phyloP scores from a whole-genome alignment of 1,140 invertebrate genomes.

The Medauroidea extradentata region DNA sequence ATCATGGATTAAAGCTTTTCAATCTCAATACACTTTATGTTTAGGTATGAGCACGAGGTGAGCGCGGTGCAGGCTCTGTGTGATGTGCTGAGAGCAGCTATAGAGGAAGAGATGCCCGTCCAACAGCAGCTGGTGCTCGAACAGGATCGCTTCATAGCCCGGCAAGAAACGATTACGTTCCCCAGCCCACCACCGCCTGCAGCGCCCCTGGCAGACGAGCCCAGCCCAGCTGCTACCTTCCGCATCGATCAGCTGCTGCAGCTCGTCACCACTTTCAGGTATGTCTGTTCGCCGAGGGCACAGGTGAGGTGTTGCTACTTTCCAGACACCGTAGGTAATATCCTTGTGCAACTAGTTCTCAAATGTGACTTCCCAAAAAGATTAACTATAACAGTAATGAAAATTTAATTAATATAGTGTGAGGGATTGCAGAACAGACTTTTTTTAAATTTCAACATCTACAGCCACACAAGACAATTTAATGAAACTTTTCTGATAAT shows the following conservation, averaged over 20 bases:
- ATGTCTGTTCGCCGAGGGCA: too few species aligned
- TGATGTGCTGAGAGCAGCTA: constrained; percentile 49
- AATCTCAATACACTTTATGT: not conserved
- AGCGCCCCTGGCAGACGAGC: not conserved
- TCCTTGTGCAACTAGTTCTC: too few species aligned
- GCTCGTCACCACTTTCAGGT: not conserved
- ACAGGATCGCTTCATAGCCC: constrained; percentile 44
- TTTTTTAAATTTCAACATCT: too few species aligned
- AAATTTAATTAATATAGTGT: too few species aligned
- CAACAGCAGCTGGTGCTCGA: constrained; percentile 46
- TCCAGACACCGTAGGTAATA: too few species aligned
- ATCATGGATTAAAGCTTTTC: not conserved
- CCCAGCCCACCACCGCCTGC: constrained; percentile 7
- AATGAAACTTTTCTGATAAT: too few species aligned
- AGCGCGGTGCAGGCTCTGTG: constrained; percentile 49
- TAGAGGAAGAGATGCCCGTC: constrained; percentile 47
- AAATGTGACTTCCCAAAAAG: too few species aligned
- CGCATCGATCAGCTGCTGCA: not conserved
- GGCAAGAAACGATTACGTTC: constrained; percentile 35
- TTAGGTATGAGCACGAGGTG: constrained; percentile 48
- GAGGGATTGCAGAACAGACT: too few species aligned
- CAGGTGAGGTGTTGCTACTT: too few species aligned
- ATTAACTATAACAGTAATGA: too few species aligned
- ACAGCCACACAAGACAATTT: too few species aligned
- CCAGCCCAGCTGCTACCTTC: not conserved